Conservation (phyloP, 2,113 vertebrate species). For the Eira barbara region DNA sequence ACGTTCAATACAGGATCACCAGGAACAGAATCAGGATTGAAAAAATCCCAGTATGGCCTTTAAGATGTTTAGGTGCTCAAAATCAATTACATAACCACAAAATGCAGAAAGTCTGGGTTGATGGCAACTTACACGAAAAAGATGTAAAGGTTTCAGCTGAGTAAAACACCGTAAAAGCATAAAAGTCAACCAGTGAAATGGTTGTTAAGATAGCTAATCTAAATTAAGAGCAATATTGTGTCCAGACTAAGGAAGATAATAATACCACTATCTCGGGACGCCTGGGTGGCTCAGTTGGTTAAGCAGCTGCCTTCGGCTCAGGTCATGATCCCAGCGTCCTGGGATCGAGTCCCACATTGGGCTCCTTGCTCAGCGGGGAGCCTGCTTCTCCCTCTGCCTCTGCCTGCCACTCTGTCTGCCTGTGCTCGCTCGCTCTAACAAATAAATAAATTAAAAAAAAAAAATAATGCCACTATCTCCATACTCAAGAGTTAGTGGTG, state of each 20-base stretch:
- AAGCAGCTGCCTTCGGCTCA: too few species aligned
- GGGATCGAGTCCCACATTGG: too few species aligned
- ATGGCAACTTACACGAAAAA: background rate
- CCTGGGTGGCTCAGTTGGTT: too few species aligned
- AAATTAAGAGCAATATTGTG: background rate
- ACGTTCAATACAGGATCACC: background rate
- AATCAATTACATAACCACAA: conserved; percentile 14
- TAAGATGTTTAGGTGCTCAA: background rate
- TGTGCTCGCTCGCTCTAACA: too few species aligned
- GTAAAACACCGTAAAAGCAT: background rate
- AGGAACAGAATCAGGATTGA: background rate
- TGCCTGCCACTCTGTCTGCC: too few species aligned
- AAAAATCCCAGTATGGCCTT: background rate
- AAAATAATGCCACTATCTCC: background rate
- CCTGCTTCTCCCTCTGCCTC: too few species aligned
- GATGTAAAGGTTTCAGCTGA: background rate
- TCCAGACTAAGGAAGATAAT: background rate
- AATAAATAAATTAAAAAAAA: too few species aligned
- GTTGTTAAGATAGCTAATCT: background rate
- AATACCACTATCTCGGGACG: too few species aligned
- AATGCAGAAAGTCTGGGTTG: background rate
- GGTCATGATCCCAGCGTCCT: too few species aligned
- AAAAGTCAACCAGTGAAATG: background rate
- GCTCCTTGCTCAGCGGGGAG: too few species aligned
- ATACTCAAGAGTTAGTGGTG: background rate